A percentile compares a stretch with the other conserved stretches of the same genome.
These are phyloP conservation scores for Sepioteuthis lessoniana DNA, from an alignment of 2,888 invertebrate genomes.

Conservation along the genomic window DNA sequence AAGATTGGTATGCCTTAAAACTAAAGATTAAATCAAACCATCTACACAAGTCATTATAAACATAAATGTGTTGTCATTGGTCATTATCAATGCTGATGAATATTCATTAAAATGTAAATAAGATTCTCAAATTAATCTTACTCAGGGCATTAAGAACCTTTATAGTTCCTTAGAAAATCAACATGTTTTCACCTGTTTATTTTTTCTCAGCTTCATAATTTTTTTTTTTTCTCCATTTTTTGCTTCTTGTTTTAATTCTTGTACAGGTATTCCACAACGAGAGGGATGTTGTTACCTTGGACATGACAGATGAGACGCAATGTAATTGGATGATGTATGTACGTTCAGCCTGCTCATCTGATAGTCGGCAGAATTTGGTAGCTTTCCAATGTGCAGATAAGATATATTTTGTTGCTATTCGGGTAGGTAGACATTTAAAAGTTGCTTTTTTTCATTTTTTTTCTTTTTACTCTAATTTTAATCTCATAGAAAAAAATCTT, in stretches of 20 bases:
- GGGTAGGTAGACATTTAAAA: slow-evolving; percentile 57
- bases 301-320: slow-evolving; percentile 64
- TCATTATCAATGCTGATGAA: too few species aligned
- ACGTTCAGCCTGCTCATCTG: slow-evolving; percentile 78
- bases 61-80: too few species aligned
- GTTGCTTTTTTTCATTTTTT: too few species aligned
- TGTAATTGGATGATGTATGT: slow-evolving; percentile 90
- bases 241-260: background rate
- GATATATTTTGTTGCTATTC: slow-evolving; percentile 69
- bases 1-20: too few species aligned
- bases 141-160: too few species aligned
- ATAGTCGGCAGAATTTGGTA: slow-evolving; percentile 82
- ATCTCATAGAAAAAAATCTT: too few species aligned
- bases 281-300: slow-evolving; percentile 74
- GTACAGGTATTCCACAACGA: slow-evolving; percentile 49
- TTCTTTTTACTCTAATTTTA: too few species aligned
- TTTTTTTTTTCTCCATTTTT: background rate
- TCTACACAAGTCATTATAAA: too few species aligned
- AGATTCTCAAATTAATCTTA: too few species aligned
- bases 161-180: background rate
- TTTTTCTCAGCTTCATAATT: background rate
- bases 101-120: too few species aligned
- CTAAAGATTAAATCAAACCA: too few species aligned
- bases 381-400: slow-evolving; percentile 78
- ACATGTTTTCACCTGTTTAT: background rate